Percentiles rank a stretch among this genome's conserved stretches.
phyloP scores from a whole-genome alignment of 2,113 vertebrate species.

The Eidolon helvum region DNA sequence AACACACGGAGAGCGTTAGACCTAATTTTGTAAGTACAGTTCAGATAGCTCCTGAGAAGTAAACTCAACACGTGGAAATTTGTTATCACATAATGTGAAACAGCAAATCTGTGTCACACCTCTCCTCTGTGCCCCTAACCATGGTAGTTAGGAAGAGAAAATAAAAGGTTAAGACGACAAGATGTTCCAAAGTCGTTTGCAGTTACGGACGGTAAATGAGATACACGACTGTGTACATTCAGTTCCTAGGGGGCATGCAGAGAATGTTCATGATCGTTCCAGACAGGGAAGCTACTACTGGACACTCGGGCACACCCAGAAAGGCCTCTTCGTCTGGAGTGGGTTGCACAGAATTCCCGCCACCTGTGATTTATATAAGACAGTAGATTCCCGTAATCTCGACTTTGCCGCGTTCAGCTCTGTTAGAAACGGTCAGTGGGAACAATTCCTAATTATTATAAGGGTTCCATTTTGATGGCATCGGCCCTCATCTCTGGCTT shows the following conservation, averaged over 20 bases:
- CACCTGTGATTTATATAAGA: neutral
- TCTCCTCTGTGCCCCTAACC: neutral
- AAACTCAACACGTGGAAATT: neutral
- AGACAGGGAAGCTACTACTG: neutral
- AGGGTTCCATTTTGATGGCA: neutral
- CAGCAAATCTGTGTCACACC: neutral
- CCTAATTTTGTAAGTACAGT: neutral
- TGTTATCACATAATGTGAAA: neutral
- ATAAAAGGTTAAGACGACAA: neutral
- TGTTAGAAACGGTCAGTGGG: neutral
- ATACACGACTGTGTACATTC: neutral
- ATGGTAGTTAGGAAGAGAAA: neutral
- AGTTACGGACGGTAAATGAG: neutral
- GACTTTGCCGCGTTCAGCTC: neutral
- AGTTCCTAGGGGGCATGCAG: neutral
- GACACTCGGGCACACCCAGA: neutral
- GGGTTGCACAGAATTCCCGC: neutral
- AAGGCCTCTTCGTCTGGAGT: neutral
- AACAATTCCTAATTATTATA: neutral
- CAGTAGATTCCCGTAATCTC: neutral
- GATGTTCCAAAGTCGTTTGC: neutral
- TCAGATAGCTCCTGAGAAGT: conserved; percentile 1
- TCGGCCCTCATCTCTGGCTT: neutral
- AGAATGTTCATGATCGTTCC: neutral
- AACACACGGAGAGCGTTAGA: neutral